Evolutionary conservation across 2,888 invertebrate species (phyloP), one percentile per base, ranked within the genome.

Genomic region (Macrophya annulata): DNA sequence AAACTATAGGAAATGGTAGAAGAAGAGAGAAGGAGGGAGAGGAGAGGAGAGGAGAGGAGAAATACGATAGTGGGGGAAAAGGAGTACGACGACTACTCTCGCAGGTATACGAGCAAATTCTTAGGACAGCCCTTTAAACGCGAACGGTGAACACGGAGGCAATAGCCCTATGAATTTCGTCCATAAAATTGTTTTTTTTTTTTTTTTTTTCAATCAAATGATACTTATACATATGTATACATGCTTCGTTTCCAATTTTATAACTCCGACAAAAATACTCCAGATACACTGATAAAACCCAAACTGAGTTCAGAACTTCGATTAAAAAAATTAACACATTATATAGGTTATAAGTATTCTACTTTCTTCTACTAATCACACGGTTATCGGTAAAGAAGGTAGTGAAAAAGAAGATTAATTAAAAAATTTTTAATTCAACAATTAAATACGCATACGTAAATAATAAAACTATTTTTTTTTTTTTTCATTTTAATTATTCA

Each of bases 1-100:
- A 90, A 90, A 90, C 88, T 89, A 87, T 88, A 88, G 87, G 48
- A 74, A 74, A 74, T 45, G n/a, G 72, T 74, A 21, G 45, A 25
- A 17, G n/a, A 15, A 74, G 25, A 55, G 48, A 17, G 12, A 17
- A 21, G 21, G 48, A 74, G 40, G 40, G 10, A 90, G 68, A 77
- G 25, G 37, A 9, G 31, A 43, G 40, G 40, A 77, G 48, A 43
- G 31, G n/a, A 40, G 51, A 72, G 59, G 55, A 62, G n/a, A 71
- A 0, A 79, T 77, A 72, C 59, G 79, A 81, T 21, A 48, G 65
- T 59, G 45, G 82, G 81, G 62, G 68, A 55, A 48, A 45, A 76
- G 48, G 84, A 71, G 79, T 79, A 84, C 84, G 87, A 85, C 43
- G 81, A 40, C 55, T 17, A 76, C 86, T 85, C 45, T 81, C 76